These are phyloP conservation scores for Scaptomyza flava DNA, from an alignment of 2,888 invertebrate genomes.

Conservation along the genomic window DNA sequence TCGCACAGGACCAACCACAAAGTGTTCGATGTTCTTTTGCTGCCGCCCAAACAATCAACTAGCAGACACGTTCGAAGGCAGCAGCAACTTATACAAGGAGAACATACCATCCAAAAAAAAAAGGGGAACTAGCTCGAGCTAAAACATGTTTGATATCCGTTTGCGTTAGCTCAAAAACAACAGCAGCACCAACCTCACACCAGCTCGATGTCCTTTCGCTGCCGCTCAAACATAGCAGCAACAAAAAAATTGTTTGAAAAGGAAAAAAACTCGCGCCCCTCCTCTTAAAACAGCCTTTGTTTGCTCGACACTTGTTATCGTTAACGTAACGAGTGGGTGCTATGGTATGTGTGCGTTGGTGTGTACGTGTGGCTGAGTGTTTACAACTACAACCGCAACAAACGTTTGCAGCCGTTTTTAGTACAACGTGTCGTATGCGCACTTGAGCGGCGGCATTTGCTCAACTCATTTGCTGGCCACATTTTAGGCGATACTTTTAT, in stretches of 20 bases:
- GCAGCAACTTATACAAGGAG: not conserved
- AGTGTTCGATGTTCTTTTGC: not conserved
- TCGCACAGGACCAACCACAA: not conserved
- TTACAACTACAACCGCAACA: slow-evolving; percentile 38
- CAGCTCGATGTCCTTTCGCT: slow-evolving; percentile 50
- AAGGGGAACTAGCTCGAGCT: not conserved
- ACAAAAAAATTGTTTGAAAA: slow-evolving; percentile 3
- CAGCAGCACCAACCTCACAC: slow-evolving; percentile 32
- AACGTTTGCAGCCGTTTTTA: slow-evolving; percentile 38
- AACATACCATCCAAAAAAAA: not conserved
- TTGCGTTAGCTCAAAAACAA: not conserved
- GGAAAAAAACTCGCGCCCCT: slow-evolving; percentile 1
- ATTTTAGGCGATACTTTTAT: slow-evolving; percentile 62
- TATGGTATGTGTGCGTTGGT: slow-evolving; percentile 15
- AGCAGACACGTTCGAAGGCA: not conserved
- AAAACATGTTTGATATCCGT: not conserved
- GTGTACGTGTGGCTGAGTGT: slow-evolving; percentile 28
- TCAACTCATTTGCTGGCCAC: slow-evolving; percentile 52
- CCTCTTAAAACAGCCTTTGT: slow-evolving; percentile 38
- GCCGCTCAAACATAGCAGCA: slow-evolving; percentile 35
- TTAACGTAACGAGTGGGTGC: slow-evolving; percentile 20
- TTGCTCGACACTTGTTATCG: slow-evolving; percentile 74
- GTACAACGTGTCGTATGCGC: slow-evolving; percentile 75
- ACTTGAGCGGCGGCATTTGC: slow-evolving; percentile 66
- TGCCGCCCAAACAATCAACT: too few species aligned